These are phyloP conservation scores for Callorhinus ursinus DNA, from an alignment of 2,113 vertebrate genomes.

Conservation along the genomic window DNA sequence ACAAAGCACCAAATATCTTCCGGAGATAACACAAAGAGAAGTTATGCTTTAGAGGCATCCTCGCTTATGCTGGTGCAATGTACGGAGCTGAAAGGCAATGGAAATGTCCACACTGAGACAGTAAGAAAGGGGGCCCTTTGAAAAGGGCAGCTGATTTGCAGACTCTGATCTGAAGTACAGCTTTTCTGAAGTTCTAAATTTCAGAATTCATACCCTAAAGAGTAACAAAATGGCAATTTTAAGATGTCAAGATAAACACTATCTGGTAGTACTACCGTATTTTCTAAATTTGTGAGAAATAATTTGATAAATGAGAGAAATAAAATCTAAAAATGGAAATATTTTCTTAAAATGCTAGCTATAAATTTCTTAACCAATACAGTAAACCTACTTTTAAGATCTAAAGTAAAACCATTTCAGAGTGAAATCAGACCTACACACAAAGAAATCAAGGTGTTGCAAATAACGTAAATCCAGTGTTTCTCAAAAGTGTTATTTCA, in stretches of 20 bases:
- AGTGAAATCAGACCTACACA: not conserved
- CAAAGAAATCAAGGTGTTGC: not conserved
- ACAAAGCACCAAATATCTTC: not conserved
- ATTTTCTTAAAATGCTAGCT: not conserved
- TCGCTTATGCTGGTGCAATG: not conserved
- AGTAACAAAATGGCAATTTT: not conserved
- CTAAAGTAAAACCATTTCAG: not conserved
- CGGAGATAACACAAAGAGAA: not conserved
- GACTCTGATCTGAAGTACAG: not conserved
- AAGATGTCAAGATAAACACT: not conserved
- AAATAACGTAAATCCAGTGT: not conserved
- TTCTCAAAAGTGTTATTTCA: not conserved
- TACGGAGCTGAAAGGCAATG: not conserved
- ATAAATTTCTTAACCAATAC: not conserved
- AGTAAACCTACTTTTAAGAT: not conserved
- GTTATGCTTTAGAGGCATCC: not conserved
- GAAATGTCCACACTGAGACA: not conserved
- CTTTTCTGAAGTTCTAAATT: not conserved
- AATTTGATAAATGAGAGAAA: not conserved
- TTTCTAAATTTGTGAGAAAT: not conserved
- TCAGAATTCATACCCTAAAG: conserved; percentile 31
- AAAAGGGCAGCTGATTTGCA: not conserved
- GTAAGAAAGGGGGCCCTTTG: not conserved
- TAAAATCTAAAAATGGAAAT: not conserved
- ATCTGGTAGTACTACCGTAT: not conserved